Percentiles rank a stretch among this genome's conserved stretches.
Conservation (phyloP, 2,797 vertebrate species). For the Glyptemys insculpta region DNA sequence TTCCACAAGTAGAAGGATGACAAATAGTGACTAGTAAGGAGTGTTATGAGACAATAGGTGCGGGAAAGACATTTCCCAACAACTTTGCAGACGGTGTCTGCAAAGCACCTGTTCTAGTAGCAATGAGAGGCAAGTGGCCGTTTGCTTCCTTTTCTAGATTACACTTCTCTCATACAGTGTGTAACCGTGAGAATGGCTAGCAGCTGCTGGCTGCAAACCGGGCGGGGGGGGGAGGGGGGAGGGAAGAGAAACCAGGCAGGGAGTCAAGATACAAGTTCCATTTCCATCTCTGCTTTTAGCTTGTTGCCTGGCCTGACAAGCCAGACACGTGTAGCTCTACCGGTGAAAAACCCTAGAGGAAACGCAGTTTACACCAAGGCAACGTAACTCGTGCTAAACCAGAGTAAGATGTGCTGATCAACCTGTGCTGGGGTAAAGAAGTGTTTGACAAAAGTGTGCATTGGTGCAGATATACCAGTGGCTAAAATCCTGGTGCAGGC, state of each 20-base stretch:
- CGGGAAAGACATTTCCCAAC: constrained; percentile 44
- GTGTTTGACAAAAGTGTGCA: neutral
- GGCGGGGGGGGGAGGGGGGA: too few relatives aligned
- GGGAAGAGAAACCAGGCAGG: neutral
- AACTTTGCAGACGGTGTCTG: neutral
- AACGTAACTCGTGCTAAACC: constrained; percentile 43
- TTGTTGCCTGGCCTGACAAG: neutral
- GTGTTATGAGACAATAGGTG: constrained; percentile 29
- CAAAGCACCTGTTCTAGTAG: neutral
- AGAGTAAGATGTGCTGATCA: neutral
- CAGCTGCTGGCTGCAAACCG: neutral
- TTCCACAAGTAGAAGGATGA: constrained; percentile 61
- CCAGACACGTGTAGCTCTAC: neutral
- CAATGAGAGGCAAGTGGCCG: constrained; percentile 24
- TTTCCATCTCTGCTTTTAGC: neutral
- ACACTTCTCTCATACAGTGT: neutral
- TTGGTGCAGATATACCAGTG: neutral
- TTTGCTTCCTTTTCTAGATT: constrained; percentile 35
- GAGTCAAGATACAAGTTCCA: neutral
- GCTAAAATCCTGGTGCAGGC: neutral
- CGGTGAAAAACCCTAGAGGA: constrained; percentile 6
- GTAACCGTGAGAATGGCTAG: neutral
- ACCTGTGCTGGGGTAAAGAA: neutral
- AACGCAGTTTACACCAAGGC: neutral
- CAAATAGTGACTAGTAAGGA: constrained; percentile 59